These are phyloP conservation scores for Amblyjoppa fuscipennis DNA, from an alignment of 2,888 invertebrate genomes.

Conservation along the genomic window DNA sequence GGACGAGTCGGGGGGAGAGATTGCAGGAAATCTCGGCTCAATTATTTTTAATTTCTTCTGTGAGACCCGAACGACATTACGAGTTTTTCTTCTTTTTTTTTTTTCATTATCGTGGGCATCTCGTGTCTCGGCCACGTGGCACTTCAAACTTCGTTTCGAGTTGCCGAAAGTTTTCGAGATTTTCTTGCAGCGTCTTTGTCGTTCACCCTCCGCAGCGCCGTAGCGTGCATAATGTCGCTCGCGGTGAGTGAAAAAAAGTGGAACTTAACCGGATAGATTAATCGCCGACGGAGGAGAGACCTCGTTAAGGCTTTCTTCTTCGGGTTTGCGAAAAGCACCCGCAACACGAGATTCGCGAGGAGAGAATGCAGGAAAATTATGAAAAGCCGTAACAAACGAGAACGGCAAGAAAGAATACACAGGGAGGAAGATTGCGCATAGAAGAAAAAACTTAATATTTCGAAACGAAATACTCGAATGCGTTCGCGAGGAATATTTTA, in stretches of 20 bases:
- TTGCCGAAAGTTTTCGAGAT: conserved; percentile 54
- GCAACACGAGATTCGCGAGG: conserved; percentile 26
- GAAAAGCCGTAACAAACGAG: conserved; percentile 22
- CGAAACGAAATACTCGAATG: background rate
- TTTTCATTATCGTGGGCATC: background rate
- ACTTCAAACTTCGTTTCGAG: conserved; percentile 57
- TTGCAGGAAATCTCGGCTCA: conserved; percentile 29
- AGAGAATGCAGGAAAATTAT: conserved; percentile 38
- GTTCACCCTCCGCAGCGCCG: conserved; percentile 14
- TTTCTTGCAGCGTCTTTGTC: conserved; percentile 40
- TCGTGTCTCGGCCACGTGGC: conserved; percentile 21
- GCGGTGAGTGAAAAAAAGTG: conserved; percentile 41
- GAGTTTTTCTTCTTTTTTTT: conserved; percentile 36
- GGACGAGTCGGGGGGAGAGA: too few relatives aligned
- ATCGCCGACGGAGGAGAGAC: conserved; percentile 44
- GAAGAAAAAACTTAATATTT: background rate
- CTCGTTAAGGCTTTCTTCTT: conserved; percentile 60
- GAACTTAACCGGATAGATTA: conserved; percentile 39
- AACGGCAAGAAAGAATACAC: conserved; percentile 20
- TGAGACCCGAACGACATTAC: conserved; percentile 8
- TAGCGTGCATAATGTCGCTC: conserved; percentile 55
- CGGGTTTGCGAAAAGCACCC: conserved; percentile 20
- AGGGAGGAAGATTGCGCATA: too few relatives aligned
- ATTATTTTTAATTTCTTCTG: conserved; percentile 53
- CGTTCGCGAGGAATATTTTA: background rate